Evolutionary conservation across 2,888 invertebrate species (phyloP).

Genomic region (Acanthosepion pharaonis): DNA sequence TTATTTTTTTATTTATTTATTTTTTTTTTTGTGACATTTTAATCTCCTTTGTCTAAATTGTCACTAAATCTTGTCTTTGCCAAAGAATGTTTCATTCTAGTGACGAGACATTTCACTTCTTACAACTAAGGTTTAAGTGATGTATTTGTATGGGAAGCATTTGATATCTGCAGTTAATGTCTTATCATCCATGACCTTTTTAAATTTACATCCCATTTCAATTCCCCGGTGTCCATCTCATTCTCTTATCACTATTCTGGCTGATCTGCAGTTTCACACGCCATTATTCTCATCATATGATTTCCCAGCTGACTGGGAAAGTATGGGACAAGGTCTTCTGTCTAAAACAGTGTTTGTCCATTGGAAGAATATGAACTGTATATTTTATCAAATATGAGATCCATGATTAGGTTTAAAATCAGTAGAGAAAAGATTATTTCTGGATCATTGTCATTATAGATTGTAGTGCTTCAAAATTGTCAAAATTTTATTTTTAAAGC

Average conservation of each 20-base stretch:
- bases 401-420: too few species aligned
- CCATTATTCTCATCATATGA: background rate
- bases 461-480: too few species aligned
- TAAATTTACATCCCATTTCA: background rate
- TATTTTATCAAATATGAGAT: too few species aligned
- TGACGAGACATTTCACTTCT: background rate
- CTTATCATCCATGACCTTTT: background rate
- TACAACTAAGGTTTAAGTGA: background rate
- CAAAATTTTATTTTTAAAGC: too few species aligned
- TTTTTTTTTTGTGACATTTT: background rate
- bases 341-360: background rate
- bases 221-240: background rate
- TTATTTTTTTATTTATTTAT: too few species aligned
- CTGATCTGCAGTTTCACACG: background rate
- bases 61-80: background rate
- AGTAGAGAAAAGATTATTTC: too few species aligned
- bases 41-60: background rate
- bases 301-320: background rate
- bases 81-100: background rate
- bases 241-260: background rate
- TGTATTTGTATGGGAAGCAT: background rate
- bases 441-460: too few species aligned
- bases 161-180: background rate
- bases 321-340: background rate
- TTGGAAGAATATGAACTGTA: too few species aligned